Evolutionary conservation across 2,888 invertebrate genomes (phyloP), one percentile per base, ranked within the genome.

Genomic region (Parapristionchus giblindavisi): DNA sequence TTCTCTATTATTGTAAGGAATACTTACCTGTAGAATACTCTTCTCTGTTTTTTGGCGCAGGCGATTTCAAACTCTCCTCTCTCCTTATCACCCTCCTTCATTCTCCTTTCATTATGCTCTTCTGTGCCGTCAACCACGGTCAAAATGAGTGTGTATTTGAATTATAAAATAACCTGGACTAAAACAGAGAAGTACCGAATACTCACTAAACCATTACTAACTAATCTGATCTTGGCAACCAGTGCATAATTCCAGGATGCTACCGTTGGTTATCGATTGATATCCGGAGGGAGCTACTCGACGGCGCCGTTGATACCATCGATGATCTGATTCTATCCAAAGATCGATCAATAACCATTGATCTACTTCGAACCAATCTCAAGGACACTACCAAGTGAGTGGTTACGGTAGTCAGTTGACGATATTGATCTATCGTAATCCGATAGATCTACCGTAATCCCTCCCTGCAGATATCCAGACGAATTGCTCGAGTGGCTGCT

Each of bases 401-500:
- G n/a, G n/a, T n/a, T n/a, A n/a, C n/a, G n/a, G n/a, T n/a, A n/a
- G n/a, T n/a, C n/a, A n/a, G n/a, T n/a, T n/a, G n/a, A 60, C 63
- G 1, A 17, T 24, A 63, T 40, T 14, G n/a, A 63, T 40, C 2
- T 5, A 14, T 32, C 11, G 38, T 24, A 29, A 14, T 68, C 21
- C 36, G 3, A 6, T 63, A 36, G 17, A 63, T 24, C 38, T 17
- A 36, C 68, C 32, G 17, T 24, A 51, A 27, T 24, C 34, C 8
- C 32, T 17, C 11, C 11, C 6, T 56, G 11, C n/a, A 68, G 68
- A 51, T 68, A 51, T 24, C 68, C 51, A 29, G 36, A 51, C 36
- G 68, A 36, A 1, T 51, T 68, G 29, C 68, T 68, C 52, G 68
- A 51, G 68, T 68, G 68, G 68, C 40, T 63, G 63, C 63, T 63